Conservation (phyloP, 2,113 vertebrate genomes). For the Tenrec ecaudatus region DNA sequence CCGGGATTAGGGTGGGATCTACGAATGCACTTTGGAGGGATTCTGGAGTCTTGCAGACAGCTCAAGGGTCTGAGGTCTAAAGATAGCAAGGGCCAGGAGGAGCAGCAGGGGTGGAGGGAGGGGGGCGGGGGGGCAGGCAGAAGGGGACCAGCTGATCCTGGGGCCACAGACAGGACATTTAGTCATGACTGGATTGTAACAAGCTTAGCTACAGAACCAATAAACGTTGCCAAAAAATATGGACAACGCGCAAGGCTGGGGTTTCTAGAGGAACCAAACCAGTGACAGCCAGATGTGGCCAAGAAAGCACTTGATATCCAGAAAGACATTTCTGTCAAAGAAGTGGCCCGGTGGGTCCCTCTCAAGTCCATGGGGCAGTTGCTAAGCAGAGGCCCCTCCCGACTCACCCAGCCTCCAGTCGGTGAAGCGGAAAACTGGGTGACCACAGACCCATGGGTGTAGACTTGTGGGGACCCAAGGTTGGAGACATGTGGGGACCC, state of each 20-base stretch:
- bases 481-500: too few species aligned
- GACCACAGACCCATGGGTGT: too few species aligned
- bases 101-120: constrained; percentile 20
- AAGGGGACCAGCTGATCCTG: constrained; percentile 56
- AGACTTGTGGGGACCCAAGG: too few species aligned
- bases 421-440: too few species aligned
- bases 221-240: not conserved
- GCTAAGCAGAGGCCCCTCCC: too few species aligned
- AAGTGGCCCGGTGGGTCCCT: too few species aligned
- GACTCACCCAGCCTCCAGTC: too few species aligned
- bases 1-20: constrained; percentile 82
- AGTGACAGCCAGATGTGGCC: too few species aligned
- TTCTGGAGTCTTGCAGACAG: constrained; percentile 78
- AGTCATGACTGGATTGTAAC: constrained; percentile 14
- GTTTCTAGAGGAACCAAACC: too few species aligned
- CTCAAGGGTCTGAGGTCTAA: constrained; percentile 81
- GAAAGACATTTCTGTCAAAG: too few species aligned
- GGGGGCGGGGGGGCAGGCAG: not conserved
- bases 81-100: constrained; percentile 75
- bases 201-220: constrained; percentile 9
- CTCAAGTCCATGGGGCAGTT: too few species aligned
- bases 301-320: too few species aligned
- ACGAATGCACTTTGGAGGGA: constrained; percentile 80
- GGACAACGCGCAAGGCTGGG: not conserved
- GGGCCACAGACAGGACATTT: constrained; percentile 67